A percentile compares a stretch with the other conserved stretches of the same genome.
These are phyloP conservation scores for Tetramorium alpestre DNA, from an alignment of 1,140 invertebrate genomes.

Conservation along the genomic window DNA sequence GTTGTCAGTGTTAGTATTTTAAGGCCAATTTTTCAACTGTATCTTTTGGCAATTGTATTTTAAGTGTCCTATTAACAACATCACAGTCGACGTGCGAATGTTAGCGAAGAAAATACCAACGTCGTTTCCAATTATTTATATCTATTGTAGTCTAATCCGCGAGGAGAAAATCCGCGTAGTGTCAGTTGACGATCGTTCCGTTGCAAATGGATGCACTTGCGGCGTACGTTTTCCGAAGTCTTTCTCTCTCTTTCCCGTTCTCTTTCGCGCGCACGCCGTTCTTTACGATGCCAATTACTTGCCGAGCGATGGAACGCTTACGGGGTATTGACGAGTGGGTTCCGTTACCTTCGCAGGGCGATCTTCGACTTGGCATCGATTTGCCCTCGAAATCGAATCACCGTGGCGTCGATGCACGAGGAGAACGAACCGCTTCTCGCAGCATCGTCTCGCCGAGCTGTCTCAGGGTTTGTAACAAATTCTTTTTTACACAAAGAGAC, in stretches of 20 bases:
- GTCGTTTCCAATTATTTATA: constrained; percentile 53
- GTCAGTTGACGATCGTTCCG: constrained; percentile 24
- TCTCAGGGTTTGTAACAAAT: not conserved
- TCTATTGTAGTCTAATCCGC: constrained; percentile 27
- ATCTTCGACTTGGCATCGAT: constrained; percentile 67
- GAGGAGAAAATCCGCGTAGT: not conserved
- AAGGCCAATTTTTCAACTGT: not conserved
- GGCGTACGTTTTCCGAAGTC: constrained; percentile 46
- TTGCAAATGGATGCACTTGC: constrained; percentile 31
- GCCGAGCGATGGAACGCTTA: constrained; percentile 63
- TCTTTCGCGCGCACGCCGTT: constrained; percentile 46
- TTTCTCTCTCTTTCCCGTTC: constrained; percentile 38
- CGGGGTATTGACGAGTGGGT: constrained; percentile 67
- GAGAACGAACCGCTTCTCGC: not conserved
- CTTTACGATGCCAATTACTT: constrained; percentile 73
- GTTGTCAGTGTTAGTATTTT: not conserved
- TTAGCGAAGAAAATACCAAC: constrained; percentile 46
- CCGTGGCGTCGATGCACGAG: constrained; percentile 8
- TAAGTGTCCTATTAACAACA: not conserved
- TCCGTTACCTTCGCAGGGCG: constrained; percentile 66
- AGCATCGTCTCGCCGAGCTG: not conserved
- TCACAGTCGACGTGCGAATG: not conserved
- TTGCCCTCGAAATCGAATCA: constrained; percentile 73
- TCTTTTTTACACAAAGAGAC: constrained; percentile 20
- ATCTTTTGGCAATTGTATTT: not conserved